Percentiles rank a stretch among this genome's conserved stretches.
Evolutionary conservation across 2,888 invertebrate species (phyloP).

Genomic region (Euspilapteryx auroguttella): DNA sequence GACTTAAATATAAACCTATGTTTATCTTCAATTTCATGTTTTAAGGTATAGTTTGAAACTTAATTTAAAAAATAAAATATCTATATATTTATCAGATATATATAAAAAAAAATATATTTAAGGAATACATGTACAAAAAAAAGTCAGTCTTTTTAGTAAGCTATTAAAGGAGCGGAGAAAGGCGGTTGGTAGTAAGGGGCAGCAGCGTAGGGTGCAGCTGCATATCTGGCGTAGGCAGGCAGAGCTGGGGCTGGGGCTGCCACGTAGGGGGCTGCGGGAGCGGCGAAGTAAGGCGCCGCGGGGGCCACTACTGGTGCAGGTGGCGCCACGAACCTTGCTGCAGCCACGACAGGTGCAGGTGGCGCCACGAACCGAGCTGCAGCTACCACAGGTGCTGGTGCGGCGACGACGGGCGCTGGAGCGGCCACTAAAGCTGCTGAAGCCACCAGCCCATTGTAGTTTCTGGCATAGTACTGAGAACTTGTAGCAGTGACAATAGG

Average conservation of each 20-base stretch:
- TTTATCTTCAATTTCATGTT: too few species aligned
- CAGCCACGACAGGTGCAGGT: constrained; percentile 8
- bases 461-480: constrained; percentile 68
- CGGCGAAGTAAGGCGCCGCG: constrained; percentile 12
- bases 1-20: too few species aligned
- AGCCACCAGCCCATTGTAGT: constrained; percentile 56
- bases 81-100: too few species aligned
- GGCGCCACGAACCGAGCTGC: constrained; percentile 16
- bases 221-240: background rate
- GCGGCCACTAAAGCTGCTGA: constrained; percentile 39
- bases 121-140: too few species aligned
- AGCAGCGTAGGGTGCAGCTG: background rate
- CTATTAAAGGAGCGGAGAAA: too few species aligned
- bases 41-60: too few species aligned
- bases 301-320: constrained; percentile 19
- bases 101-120: too few species aligned
- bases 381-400: constrained; percentile 18
- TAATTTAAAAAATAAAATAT: too few species aligned
- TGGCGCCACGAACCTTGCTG: constrained; percentile 25
- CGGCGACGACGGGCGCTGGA: constrained; percentile 32
- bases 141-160: too few species aligned
- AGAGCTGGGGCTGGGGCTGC: constrained; percentile 3
- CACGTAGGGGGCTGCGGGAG: constrained; percentile 3
- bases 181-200: too few species aligned
- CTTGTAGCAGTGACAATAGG: constrained; percentile 66